Evolutionary conservation across 2,888 invertebrate genomes (phyloP).

Genomic region (Melanostoma mellinum): DNA sequence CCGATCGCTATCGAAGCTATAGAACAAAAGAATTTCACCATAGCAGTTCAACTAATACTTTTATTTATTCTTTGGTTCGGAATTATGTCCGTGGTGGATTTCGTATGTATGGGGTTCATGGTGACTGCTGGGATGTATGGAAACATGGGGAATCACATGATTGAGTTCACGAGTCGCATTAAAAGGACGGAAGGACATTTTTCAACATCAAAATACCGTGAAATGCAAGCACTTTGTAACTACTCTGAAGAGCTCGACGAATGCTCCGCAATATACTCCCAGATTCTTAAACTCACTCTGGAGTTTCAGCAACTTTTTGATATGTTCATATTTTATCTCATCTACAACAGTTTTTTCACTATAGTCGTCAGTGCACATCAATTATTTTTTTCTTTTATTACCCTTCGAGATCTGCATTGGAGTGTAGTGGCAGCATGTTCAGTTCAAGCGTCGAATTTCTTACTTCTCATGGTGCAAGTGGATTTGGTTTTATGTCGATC

Average conservation of each 20-base stretch:
- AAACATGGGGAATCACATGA: slow-evolving; percentile 46
- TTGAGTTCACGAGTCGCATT: slow-evolving; percentile 10
- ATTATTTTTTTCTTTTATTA: slow-evolving; percentile 74
- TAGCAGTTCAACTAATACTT: background rate
- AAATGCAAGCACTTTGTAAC: slow-evolving; percentile 76
- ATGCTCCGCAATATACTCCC: slow-evolving; percentile 75
- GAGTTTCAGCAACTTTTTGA: slow-evolving; percentile 76
- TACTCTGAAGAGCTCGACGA: slow-evolving; percentile 77
- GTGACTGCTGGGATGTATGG: slow-evolving; percentile 40
- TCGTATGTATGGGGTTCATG: slow-evolving; percentile 36
- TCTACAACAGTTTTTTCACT: slow-evolving; percentile 77
- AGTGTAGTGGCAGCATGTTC: slow-evolving; percentile 69
- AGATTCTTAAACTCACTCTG: slow-evolving; percentile 74
- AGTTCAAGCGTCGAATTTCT: slow-evolving; percentile 75
- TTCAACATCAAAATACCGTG: slow-evolving; percentile 72
- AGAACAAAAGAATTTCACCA: background rate
- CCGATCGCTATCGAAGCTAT: background rate
- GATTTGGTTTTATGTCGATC: slow-evolving; percentile 76
- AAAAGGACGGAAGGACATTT: background rate
- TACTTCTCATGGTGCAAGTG: slow-evolving; percentile 76
- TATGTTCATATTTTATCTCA: slow-evolving; percentile 77
- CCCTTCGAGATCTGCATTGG: slow-evolving; percentile 58
- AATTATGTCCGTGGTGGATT: slow-evolving; percentile 26
- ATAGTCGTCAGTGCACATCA: slow-evolving; percentile 76
- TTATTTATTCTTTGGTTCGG: slow-evolving; percentile 45